Evolutionary conservation across 1,140 invertebrate genomes (phyloP).

Genomic region (Zaprionus lachaisei): DNA sequence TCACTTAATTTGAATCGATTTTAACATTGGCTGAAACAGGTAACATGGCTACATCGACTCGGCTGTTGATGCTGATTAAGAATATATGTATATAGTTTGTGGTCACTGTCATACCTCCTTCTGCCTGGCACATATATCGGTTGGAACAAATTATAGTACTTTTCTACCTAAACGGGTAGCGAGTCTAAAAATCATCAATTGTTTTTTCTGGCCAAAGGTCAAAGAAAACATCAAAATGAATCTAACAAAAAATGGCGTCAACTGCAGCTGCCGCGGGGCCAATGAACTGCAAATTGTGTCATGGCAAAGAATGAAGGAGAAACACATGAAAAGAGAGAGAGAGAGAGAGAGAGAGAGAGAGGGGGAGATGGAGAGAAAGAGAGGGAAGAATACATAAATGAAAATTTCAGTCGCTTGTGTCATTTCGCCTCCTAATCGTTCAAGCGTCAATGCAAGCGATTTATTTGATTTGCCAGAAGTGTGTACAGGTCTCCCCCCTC

Average conservation of each 20-base stretch:
- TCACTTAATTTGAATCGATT: no score
- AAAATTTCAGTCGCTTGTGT: slow-evolving; percentile 36
- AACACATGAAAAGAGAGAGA: background rate
- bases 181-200: slow-evolving; percentile 13
- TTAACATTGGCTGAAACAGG: no score
- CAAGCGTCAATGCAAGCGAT: slow-evolving; percentile 52
- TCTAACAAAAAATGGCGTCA: slow-evolving; percentile 21
- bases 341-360: background rate
- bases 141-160: no score
- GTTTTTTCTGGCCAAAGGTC: slow-evolving; percentile 8
- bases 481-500: background rate
- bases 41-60: no score
- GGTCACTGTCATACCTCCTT: no score
- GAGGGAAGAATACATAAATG: slow-evolving; percentile 21
- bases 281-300: slow-evolving; percentile 37
- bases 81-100: no score
- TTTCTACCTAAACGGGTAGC: no score
- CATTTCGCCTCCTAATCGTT: slow-evolving; percentile 52
- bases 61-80: no score
- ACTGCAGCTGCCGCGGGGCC: slow-evolving; percentile 25
- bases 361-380: background rate
- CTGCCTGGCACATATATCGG: no score
- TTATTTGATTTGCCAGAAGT: slow-evolving; percentile 42
- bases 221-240: slow-evolving; percentile 23
- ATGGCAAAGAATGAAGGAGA: background rate